Conservation (phyloP, 2,888 invertebrate genomes). For the Epicampocera succincta region DNA sequence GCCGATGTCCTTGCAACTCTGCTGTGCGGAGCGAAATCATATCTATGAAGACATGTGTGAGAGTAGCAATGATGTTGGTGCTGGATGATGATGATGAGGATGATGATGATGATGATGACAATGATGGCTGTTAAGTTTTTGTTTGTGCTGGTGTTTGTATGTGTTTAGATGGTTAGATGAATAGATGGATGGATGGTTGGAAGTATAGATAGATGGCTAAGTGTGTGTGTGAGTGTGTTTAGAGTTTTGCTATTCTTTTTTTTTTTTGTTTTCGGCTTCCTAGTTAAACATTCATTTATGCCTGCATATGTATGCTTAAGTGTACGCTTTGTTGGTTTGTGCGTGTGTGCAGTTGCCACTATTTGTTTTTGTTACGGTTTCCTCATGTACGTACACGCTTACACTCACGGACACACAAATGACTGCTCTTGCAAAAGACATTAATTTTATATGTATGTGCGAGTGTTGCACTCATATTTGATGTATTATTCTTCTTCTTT, state of each 20-base stretch:
- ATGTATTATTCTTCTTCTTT: constrained; percentile 65
- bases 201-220: constrained; percentile 2
- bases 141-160: constrained; percentile 27
- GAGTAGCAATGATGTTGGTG: constrained; percentile 35
- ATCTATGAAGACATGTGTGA: constrained; percentile 19
- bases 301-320: background rate
- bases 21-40: background rate
- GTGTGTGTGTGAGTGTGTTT: background rate
- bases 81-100: constrained; percentile 7
- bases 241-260: background rate
- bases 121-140: constrained; percentile 59
- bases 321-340: background rate
- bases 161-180: constrained; percentile 25
- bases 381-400: background rate
- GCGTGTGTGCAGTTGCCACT: constrained; percentile 27
- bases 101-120: constrained; percentile 24
- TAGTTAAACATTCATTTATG: constrained; percentile 51
- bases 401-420: background rate
- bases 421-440: background rate
- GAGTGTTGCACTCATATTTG: constrained; percentile 60
- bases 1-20: constrained; percentile 52
- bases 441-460: constrained; percentile 2
- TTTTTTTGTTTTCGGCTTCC: constrained; percentile 1
- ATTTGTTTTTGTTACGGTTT: constrained; percentile 42
- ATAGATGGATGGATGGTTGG: constrained; percentile 4